Conservation (phyloP, 2,797 vertebrate species). For the Sebastes iracundus region DNA sequence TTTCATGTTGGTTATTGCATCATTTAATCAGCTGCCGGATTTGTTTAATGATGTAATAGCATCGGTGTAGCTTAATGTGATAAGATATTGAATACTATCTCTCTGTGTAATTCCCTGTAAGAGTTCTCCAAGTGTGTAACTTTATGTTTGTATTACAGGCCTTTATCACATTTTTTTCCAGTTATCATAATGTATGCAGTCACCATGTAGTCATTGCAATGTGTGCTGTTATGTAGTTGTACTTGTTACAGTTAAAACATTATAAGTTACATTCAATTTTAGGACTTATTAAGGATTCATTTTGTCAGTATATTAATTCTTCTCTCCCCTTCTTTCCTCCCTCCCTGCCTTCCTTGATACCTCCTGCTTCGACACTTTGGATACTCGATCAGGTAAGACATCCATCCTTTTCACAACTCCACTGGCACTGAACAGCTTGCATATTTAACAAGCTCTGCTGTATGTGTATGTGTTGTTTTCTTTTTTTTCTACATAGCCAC, state of each 20-base stretch:
- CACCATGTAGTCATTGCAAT: not conserved
- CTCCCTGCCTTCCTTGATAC: not conserved
- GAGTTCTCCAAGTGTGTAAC: not conserved
- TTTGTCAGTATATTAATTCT: conserved; percentile 16
- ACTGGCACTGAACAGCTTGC: conserved; percentile 46
- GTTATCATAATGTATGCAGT: not conserved
- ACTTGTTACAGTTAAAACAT: not conserved
- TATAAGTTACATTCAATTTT: not conserved
- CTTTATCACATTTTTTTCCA: not conserved
- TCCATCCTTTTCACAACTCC: conserved; percentile 46
- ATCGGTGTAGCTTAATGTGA: not conserved
- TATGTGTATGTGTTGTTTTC: conserved; percentile 6
- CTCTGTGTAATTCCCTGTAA: not conserved
- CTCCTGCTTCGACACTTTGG: conserved; percentile 31
- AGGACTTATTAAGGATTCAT: not conserved
- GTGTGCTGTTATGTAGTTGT: not conserved
- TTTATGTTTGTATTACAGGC: not conserved
- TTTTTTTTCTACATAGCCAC: conserved; percentile 15
- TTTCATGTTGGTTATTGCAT: conserved; percentile 26
- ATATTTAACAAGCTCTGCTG: conserved; percentile 50
- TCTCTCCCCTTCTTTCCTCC: conserved; percentile 21
- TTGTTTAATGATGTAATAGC: conserved; percentile 18
- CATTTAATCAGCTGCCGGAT: conserved; percentile 4
- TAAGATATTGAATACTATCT: not conserved
- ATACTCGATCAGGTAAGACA: conserved; percentile 70